Base-by-base conservation (phyloP, 2,797 vertebrate genomes). In the Tarsius wallacei region DNA sequence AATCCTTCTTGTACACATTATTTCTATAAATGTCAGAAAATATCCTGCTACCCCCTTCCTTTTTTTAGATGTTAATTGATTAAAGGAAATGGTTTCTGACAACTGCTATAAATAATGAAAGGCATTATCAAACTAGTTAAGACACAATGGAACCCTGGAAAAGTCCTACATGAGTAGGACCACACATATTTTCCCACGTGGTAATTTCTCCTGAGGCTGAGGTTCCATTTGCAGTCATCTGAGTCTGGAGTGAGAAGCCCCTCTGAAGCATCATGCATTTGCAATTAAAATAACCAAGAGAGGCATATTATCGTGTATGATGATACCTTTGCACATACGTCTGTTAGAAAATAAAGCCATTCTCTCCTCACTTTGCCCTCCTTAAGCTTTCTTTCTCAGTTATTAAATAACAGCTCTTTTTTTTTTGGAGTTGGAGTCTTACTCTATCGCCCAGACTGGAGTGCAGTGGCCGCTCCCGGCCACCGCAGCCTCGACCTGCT, bases 51-150 rank as follows among this genome's bases (percentile, higher is more conserved):
- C 24, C 71, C 19, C 9, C 26, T 19, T 80, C 76, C 26, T 77
- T 80, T 81, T 42, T 94, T 90, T 33, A 91, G 70, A 93, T 73
- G 73, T 47, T 80, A 95, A 93, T 2, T 93, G 70, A 95, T 47
- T 85, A 96, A 92, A 96, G 96, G 97, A 93, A 96, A 93, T 81
- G 11, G 73, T 73, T 96, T 97, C 87, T 92, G 73, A 94, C 71
- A 94, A 59, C 16, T 59, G 68, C 96, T 93, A 93, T 94, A 94
- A 64, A 95, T 93, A 96, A 96, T 86, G 33, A 64, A 93, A 95
- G 66, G 42, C 6, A 0, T 87, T 88, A 90, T 94, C 91, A 87
- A 93, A 84, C 70, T 55, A 71, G 76, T 73, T 74, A 82, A 86
- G 42, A n/a, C 63, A 73, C 87, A 92, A 66, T 0, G 88, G 85